Conservation (phyloP, 2,888 invertebrate species). For the Muschampia staudingeri region DNA sequence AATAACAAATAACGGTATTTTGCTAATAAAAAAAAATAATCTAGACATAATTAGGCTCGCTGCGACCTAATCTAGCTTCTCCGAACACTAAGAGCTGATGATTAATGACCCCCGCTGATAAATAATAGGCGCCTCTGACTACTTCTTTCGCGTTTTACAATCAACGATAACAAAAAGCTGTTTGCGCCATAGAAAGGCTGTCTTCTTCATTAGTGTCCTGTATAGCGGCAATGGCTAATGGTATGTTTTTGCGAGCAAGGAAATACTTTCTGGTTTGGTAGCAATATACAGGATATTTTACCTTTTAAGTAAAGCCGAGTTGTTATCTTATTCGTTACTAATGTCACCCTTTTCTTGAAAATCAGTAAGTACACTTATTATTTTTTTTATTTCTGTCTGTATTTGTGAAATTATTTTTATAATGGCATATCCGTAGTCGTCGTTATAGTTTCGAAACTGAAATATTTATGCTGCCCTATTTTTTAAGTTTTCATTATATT, state of each 20-base stretch:
- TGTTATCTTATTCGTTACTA: not conserved
- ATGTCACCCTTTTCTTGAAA: not conserved
- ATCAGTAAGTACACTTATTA: no score
- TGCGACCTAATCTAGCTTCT: not conserved
- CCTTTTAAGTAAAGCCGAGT: not conserved
- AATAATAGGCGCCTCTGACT: constrained; percentile 25
- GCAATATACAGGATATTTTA: not conserved
- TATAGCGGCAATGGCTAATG: constrained; percentile 16
- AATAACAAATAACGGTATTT: not conserved
- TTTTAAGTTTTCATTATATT: no score
- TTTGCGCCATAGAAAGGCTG: constrained; percentile 23
- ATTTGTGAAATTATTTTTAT: no score
- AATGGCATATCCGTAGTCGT: no score
- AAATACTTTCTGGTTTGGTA: not conserved
- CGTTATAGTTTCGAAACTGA: no score
- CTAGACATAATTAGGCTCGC: not conserved
- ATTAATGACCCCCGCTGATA: constrained; percentile 25
- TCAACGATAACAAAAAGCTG: constrained; percentile 36
- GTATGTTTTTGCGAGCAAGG: constrained; percentile 26
- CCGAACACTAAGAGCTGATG: not conserved
- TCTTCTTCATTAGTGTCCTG: constrained; percentile 43
- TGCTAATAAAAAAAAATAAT: constrained; percentile 3
- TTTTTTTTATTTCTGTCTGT: no score
- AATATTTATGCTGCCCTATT: no score
- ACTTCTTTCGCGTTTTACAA: constrained; percentile 36